A percentile compares a stretch with the other conserved stretches of the same genome.
These are phyloP conservation scores for Apeltes quadracus DNA, from an alignment of 2,113 vertebrate species.

Conservation along the genomic window DNA sequence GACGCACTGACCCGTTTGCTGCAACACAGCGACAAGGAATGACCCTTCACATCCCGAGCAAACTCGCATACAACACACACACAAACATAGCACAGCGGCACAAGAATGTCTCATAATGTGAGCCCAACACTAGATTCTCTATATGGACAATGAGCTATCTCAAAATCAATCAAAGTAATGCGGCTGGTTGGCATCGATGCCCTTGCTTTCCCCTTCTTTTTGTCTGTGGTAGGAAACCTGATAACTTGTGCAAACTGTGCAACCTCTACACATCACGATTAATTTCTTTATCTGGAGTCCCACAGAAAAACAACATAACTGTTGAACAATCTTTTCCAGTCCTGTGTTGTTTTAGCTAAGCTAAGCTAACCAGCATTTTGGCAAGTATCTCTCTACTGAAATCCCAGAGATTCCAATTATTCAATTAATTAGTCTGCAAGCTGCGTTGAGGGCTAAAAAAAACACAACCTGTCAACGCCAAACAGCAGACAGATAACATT, in stretches of 20 bases:
- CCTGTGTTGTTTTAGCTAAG: too few relatives aligned
- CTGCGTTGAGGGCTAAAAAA: background rate
- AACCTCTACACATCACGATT: background rate
- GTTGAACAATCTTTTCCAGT: background rate
- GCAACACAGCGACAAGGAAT: slow-evolving; percentile 32
- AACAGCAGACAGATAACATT: background rate
- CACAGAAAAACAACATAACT: background rate
- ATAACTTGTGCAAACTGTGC: background rate
- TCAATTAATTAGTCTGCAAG: background rate
- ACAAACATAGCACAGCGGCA: slow-evolving; percentile 12
- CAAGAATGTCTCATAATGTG: background rate
- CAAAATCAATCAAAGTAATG: background rate
- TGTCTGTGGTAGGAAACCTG: background rate
- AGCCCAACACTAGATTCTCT: background rate
- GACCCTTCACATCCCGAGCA: slow-evolving; percentile 35
- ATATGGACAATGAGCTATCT: background rate
- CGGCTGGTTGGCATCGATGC: background rate
- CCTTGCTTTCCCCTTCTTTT: background rate
- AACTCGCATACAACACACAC: slow-evolving; percentile 14
- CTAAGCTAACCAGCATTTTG: too few relatives aligned
- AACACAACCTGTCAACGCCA: background rate
- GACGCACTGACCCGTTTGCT: slow-evolving; percentile 68
- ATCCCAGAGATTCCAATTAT: too few relatives aligned
- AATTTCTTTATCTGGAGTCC: background rate
- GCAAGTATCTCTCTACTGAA: too few relatives aligned